Evolutionary conservation across 2,113 vertebrate species (phyloP).

Genomic region (Peromyscus maniculatus): DNA sequence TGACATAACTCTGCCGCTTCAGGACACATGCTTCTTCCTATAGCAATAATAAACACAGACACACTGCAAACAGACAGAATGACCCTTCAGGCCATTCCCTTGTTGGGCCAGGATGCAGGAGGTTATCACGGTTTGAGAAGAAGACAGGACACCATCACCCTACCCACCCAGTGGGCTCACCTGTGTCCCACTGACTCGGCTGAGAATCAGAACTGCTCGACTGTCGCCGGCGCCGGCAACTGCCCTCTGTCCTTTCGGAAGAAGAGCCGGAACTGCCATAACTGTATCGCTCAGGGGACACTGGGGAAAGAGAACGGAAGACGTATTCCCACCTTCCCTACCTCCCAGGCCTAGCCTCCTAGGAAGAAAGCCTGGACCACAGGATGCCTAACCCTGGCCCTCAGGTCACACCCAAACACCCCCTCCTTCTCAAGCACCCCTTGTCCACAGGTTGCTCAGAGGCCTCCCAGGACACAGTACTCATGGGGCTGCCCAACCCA

Average conservation of each 20-base stretch:
- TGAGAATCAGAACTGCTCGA: conserved; percentile 75
- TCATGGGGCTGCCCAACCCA: too few relatives aligned
- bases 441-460: not conserved
- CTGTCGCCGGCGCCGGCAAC: conserved; percentile 68
- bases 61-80: not conserved
- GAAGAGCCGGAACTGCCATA: conserved; percentile 79
- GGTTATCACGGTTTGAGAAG: not conserved
- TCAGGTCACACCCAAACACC: not conserved
- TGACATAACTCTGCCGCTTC: conserved; percentile 36
- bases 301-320: conserved; percentile 76
- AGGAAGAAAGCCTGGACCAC: not conserved
- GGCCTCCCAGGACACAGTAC: not conserved
- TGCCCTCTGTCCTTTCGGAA: conserved; percentile 77
- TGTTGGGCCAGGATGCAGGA: too few relatives aligned
- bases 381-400: not conserved
- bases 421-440: not conserved
- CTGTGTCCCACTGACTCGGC: conserved; percentile 88
- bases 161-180: conserved; percentile 65
- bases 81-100: not conserved
- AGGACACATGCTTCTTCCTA: not conserved
- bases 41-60: conserved; percentile 26
- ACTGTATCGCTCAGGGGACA: conserved; percentile 91
- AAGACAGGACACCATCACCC: not conserved
- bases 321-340: not conserved
- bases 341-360: not conserved